Evolutionary conservation across 1,140 invertebrate species (phyloP), one percentile per base, ranked within the genome.

Genomic region (Ips typographus): DNA sequence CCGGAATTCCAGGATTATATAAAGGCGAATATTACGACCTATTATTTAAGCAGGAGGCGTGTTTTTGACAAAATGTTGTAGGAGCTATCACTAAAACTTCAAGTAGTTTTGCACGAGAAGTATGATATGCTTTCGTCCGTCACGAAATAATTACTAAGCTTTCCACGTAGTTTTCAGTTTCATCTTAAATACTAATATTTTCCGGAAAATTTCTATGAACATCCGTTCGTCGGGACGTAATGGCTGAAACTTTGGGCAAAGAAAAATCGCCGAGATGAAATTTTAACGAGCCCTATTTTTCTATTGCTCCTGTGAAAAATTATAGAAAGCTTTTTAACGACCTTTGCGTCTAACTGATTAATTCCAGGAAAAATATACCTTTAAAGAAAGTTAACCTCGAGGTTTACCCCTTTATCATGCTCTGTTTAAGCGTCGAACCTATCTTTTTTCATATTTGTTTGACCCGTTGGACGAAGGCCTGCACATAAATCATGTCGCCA

Each of bases 201-300:
- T 40, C 59, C 44, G 41, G 59, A 8, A 61, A 40, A 49, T 61
- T 61, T 61, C 41, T 61, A 61, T 61, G 44, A 61, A 47, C 59
- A 47, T 61, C 59, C 43, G 59, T 61, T 61, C 38, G 6, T 38
- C 22, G 38, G 36, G 8, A 37, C 38, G 37, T 53, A 53, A 64
- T 53, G 47, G 44, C 38, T 4, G 38, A 64, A 64, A 59, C 57
- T 42, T 64, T 64, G 7, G 49, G 4, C 41, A 3, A 47, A 64
- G 61, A 64, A 64, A 64, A 64, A 64, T 64, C 4, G 40, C 47
- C 61, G 61, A 64, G 61, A 64, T 64, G 61, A 64, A 64, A 53
- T 53, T 64, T 64, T 64, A 64, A 64, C 61, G 61, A 64, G 61
- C 37, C 61, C 47, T 53, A 64, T 64, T 64, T 64, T 53, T 64